Conservation (phyloP, 1,140 invertebrate genomes). For the Conus ventricosus region DNA sequence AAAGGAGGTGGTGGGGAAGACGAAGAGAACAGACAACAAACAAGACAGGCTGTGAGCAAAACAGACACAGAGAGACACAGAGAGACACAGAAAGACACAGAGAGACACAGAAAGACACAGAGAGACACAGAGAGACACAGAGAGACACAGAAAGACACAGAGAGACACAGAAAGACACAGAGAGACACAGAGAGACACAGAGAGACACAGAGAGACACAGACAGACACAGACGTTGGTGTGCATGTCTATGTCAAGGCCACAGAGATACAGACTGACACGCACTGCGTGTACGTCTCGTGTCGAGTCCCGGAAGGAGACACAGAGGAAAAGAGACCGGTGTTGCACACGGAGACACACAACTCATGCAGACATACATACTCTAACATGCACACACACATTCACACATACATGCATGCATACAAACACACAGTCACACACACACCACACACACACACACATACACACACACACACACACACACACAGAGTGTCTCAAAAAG, state of each 20-base stretch:
- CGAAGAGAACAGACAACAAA: too few relatives aligned
- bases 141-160: background rate
- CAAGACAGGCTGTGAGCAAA: too few relatives aligned
- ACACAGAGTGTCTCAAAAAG: background rate
- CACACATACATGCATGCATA: background rate
- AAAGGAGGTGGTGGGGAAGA: too few relatives aligned
- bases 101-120: background rate
- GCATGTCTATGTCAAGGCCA: too few relatives aligned
- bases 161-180: background rate
- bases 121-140: background rate
- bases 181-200: background rate
- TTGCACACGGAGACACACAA: background rate
- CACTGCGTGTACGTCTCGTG: too few relatives aligned
- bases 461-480: background rate
- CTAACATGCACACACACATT: background rate
- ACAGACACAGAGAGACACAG: background rate
- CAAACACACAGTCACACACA: constrained; percentile 14
- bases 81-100: background rate
- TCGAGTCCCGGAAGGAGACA: background rate
- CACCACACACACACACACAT: background rate
- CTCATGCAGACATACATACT: background rate
- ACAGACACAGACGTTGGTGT: background rate
- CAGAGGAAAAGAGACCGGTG: background rate
- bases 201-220: background rate
- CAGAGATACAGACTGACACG: background rate